Evolutionary conservation across 1,140 invertebrate genomes (phyloP).

Genomic region (Drosophila trapezifrons): DNA sequence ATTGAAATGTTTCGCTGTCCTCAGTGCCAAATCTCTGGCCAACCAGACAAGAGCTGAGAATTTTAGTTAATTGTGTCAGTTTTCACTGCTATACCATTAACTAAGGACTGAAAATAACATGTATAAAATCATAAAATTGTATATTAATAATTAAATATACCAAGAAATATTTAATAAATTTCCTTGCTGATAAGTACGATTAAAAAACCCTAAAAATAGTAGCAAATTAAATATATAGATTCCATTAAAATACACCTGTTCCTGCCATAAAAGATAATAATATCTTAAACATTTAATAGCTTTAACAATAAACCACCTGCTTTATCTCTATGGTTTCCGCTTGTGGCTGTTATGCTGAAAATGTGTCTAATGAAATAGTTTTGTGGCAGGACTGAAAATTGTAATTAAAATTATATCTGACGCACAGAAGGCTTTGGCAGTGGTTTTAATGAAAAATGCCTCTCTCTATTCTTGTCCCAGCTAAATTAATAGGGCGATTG

Average conservation of each 20-base stretch:
- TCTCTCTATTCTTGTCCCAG: background rate
- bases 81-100: background rate
- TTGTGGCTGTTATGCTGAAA: constrained; percentile 18
- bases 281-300: background rate
- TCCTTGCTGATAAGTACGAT: too few species aligned
- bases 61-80: background rate
- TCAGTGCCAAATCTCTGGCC: constrained; percentile 39
- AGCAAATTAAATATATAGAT: too few species aligned
- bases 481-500: constrained; percentile 22
- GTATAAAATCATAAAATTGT: background rate
- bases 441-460: constrained; percentile 40
- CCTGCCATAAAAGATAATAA: too few species aligned
- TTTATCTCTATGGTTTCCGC: background rate
- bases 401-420: constrained; percentile 52
- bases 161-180: too few species aligned
- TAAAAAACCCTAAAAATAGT: too few species aligned
- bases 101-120: background rate
- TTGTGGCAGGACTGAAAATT: constrained; percentile 25
- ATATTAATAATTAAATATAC: background rate
- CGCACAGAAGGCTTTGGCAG: background rate
- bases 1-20: constrained; percentile 54
- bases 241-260: too few species aligned
- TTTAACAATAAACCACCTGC: background rate
- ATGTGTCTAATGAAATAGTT: constrained; percentile 59
- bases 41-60: background rate